Conservation (phyloP, 2,797 vertebrate genomes). For the Hyperoplus lanceolatus region DNA sequence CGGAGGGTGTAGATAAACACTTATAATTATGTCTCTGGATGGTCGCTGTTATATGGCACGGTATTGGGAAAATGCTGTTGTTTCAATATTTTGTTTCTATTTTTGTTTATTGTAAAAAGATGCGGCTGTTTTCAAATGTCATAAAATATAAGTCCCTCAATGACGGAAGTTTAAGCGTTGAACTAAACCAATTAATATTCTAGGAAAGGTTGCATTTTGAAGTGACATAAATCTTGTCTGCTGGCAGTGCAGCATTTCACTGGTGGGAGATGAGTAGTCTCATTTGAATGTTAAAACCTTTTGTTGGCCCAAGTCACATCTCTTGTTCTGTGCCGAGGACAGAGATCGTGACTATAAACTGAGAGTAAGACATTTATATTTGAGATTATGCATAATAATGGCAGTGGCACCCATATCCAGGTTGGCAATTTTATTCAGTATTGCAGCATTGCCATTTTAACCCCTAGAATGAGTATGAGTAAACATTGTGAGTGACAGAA, state of each 20-base stretch:
- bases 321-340: slow-evolving; percentile 17
- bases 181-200: background rate
- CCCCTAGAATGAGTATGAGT: background rate
- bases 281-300: slow-evolving; percentile 30
- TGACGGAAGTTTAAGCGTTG: background rate
- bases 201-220: background rate
- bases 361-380: slow-evolving; percentile 6
- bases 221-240: slow-evolving; percentile 1
- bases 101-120: background rate
- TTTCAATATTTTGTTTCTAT: background rate
- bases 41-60: background rate
- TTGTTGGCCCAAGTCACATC: slow-evolving; percentile 13
- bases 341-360: background rate
- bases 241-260: slow-evolving; percentile 13
- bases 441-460: slow-evolving; percentile 11
- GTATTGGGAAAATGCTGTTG: background rate
- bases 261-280: slow-evolving; percentile 10
- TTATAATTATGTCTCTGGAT: slow-evolving; percentile 28
- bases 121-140: background rate
- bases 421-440: background rate
- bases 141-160: background rate
- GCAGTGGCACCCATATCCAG: background rate
- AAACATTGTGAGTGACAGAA: background rate
- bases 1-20: slow-evolving; percentile 34
- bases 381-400: background rate